These are phyloP conservation scores for Drosophila auraria DNA, from an alignment of 1,140 invertebrate species.

Conservation along the genomic window DNA sequence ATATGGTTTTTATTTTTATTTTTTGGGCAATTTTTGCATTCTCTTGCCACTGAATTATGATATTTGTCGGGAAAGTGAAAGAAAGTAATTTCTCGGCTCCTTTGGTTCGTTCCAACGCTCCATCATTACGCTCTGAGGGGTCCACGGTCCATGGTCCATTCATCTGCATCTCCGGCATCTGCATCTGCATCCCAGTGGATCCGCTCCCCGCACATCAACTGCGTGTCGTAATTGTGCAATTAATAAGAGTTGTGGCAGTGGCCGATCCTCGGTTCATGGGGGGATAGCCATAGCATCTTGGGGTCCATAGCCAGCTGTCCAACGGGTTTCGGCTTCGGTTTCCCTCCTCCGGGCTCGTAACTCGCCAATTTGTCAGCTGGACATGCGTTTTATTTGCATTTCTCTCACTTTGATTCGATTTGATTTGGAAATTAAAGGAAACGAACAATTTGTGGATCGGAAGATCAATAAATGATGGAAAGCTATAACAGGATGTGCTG, in stretches of 20 bases:
- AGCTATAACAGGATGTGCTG: slow-evolving; percentile 6
- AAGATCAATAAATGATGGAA: slow-evolving; percentile 23
- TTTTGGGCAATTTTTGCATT: slow-evolving; percentile 41
- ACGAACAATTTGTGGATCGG: slow-evolving; percentile 62
- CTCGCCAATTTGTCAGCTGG: slow-evolving; percentile 80
- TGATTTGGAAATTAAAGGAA: slow-evolving; percentile 73
- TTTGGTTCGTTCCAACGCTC: slow-evolving; percentile 40
- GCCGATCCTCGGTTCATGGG: slow-evolving; percentile 31
- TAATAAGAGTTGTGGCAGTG: slow-evolving; percentile 63
- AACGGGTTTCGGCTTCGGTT: slow-evolving; percentile 60
- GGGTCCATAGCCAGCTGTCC: slow-evolving; percentile 52
- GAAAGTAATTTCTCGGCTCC: slow-evolving; percentile 71
- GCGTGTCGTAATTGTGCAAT: slow-evolving; percentile 83
- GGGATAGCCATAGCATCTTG: slow-evolving; percentile 20
- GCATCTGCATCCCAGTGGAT: not conserved
- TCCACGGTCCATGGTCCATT: slow-evolving; percentile 72
- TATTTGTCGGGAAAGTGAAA: slow-evolving; percentile 80
- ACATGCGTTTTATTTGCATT: slow-evolving; percentile 83
- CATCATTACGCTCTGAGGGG: slow-evolving; percentile 57
- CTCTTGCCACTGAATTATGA: slow-evolving; percentile 72
- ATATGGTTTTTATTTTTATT: slow-evolving; percentile 62
- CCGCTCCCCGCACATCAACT: slow-evolving; percentile 63
- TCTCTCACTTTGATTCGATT: slow-evolving; percentile 54
- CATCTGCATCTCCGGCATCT: slow-evolving; percentile 16
- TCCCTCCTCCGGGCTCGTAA: slow-evolving; percentile 47